phyloP scores from a whole-genome alignment of 2,888 invertebrate species.

The Synergus laeviventris region DNA sequence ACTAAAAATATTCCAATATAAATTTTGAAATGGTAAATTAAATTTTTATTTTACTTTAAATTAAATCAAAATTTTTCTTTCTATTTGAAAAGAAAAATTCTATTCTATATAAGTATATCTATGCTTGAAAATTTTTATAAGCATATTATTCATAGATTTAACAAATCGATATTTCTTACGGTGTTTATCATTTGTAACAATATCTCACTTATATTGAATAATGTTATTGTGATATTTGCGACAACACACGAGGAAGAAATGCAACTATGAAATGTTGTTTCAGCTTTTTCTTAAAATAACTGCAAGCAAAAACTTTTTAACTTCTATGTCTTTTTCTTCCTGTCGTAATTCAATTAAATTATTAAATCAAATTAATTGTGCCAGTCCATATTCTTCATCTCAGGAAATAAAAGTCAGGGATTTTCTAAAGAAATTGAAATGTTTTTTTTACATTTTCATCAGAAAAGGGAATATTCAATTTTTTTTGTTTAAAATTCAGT shows the following conservation, averaged over 20 bases:
- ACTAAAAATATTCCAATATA: neutral
- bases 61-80: neutral
- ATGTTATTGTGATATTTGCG: neutral
- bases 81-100: neutral
- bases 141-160: neutral
- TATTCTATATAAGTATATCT: neutral
- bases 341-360: too few relatives aligned
- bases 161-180: neutral
- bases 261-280: neutral
- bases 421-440: neutral
- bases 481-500: neutral
- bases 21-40: neutral
- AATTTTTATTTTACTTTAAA: neutral
- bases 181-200: neutral
- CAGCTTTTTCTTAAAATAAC: neutral
- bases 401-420: neutral
- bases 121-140: neutral
- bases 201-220: neutral
- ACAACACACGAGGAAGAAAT: neutral
- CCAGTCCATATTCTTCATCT: neutral
- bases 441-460: neutral
- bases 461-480: too few relatives aligned
- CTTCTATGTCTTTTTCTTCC: neutral
- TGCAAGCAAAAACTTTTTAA: neutral
- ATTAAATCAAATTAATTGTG: neutral